A percentile compares a stretch with the other conserved stretches of the same genome.
Evolutionary conservation across 1,140 invertebrate genomes (phyloP).

Genomic region (Drosophila mojavensis): DNA sequence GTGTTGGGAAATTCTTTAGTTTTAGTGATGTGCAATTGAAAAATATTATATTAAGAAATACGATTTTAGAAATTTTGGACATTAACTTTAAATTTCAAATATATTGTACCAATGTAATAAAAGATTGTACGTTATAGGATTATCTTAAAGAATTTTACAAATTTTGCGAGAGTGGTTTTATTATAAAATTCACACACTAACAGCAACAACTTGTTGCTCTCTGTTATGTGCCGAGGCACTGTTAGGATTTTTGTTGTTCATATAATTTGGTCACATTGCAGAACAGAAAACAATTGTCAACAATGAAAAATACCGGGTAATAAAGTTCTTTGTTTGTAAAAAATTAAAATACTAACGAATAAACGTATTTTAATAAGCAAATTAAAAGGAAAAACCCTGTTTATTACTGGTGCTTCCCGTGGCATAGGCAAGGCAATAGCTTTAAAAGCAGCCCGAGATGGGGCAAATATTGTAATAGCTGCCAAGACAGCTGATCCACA

Average conservation of each 20-base stretch:
- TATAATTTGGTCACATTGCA: neutral
- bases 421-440: conserved; percentile 99
- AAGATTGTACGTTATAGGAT: too few species aligned
- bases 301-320: conserved; percentile 61
- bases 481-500: conserved; percentile 97
- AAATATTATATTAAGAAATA: neutral
- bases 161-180: too few species aligned
- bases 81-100: too few species aligned
- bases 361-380: conserved; percentile 85
- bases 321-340: neutral
- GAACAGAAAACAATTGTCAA: neutral
- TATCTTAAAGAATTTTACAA: too few species aligned
- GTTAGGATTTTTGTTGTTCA: neutral
- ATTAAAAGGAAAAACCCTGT: conserved; percentile 95
- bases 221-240: neutral
- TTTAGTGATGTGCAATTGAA: conserved; percentile 5
- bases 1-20: neutral
- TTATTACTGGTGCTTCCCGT: conserved; percentile 98
- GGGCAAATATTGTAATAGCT: conserved; percentile 96
- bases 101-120: too few species aligned
- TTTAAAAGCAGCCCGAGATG: conserved; percentile 96
- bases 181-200: neutral
- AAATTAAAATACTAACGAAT: neutral
- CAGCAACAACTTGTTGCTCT: neutral
- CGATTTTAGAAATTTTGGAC: neutral